Evolutionary conservation across 2,113 vertebrate species (phyloP).

Genomic region (Hepsetus odoe): DNA sequence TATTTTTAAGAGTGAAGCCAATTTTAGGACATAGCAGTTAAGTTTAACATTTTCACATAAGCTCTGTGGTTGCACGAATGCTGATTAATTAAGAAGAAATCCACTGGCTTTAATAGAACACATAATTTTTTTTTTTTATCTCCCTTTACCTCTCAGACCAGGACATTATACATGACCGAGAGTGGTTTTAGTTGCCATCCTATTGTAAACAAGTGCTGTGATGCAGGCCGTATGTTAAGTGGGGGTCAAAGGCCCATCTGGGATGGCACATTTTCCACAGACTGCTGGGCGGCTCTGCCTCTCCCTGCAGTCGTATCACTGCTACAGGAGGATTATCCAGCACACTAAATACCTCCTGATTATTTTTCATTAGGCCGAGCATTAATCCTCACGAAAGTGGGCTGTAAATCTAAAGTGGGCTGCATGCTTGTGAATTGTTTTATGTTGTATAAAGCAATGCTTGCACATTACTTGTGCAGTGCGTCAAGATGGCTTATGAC

Average conservation of each 20-base stretch:
- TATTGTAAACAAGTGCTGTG: background rate
- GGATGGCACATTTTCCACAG: background rate
- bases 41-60: background rate
- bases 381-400: conserved; percentile 6
- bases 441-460: background rate
- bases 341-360: conserved; percentile 14
- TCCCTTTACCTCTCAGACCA: background rate
- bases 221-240: background rate
- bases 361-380: conserved; percentile 9
- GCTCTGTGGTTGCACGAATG: background rate
- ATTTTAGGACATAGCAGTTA: background rate
- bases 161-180: background rate
- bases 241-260: background rate
- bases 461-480: conserved; percentile 1
- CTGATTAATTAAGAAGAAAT: background rate
- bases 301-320: background rate
- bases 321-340: conserved; percentile 21
- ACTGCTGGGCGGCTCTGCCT: background rate
- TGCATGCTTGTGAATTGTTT: background rate
- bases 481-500: background rate
- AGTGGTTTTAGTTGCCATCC: background rate
- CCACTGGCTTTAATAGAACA: background rate
- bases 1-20: too few species aligned
- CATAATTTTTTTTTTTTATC: background rate
- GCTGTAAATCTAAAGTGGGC: conserved; percentile 8